phyloP scores from a whole-genome alignment of 2,113 vertebrate species.

The Phylloscopus trochilus region DNA sequence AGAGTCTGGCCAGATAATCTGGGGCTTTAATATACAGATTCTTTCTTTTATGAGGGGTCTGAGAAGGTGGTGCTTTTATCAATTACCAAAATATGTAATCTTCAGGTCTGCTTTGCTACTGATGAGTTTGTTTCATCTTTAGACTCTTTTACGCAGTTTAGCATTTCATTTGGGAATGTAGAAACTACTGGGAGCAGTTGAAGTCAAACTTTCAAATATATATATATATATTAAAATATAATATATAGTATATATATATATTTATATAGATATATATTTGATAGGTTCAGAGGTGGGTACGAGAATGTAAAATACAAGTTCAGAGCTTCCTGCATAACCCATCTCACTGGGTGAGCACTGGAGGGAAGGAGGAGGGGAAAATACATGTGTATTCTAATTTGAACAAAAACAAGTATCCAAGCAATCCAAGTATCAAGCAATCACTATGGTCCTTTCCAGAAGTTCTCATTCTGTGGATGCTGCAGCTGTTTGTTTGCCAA shows the following conservation, averaged over 20 bases:
- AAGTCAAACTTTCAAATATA: slow-evolving; percentile 44
- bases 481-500: slow-evolving; percentile 36
- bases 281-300: neutral
- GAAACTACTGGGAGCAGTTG: slow-evolving; percentile 19
- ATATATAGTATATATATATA: too few relatives aligned
- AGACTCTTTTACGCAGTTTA: neutral
- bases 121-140: slow-evolving; percentile 18
- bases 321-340: neutral
- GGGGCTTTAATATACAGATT: neutral
- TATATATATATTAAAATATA: neutral
- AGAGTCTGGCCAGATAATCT: neutral
- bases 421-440: neutral
- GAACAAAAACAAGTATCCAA: neutral
- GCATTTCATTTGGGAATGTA: slow-evolving; percentile 17
- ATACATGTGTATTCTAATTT: neutral
- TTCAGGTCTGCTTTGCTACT: neutral
- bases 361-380: neutral
- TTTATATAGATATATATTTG: neutral
- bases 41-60: neutral
- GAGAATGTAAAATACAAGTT: slow-evolving; percentile 29
- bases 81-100: slow-evolving; percentile 2
- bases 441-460: neutral
- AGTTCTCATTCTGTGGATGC: slow-evolving; percentile 1
- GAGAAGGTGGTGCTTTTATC: neutral
- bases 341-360: neutral